These are phyloP conservation scores for Mus pahari DNA, from an alignment of 2,113 vertebrate genomes.

Conservation along the genomic window DNA sequence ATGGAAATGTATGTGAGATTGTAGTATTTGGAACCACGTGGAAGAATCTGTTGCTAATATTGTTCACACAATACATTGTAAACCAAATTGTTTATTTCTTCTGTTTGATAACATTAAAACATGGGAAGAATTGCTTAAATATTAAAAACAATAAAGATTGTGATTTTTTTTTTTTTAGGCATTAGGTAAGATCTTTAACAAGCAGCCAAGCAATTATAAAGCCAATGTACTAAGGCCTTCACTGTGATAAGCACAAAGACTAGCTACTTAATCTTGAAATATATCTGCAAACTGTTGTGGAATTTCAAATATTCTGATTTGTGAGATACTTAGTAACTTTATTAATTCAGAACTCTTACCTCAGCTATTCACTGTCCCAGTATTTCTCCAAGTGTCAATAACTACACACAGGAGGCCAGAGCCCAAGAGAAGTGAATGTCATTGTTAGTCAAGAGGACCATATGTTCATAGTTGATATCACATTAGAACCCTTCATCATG, in stretches of 20 bases:
- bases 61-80: slow-evolving; percentile 22
- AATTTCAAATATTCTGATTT: slow-evolving; percentile 21
- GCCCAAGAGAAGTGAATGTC: background rate
- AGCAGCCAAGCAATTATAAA: background rate
- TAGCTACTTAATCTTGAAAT: background rate
- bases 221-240: background rate
- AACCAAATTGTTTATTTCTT: background rate
- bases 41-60: slow-evolving; percentile 30
- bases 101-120: slow-evolving; percentile 34
- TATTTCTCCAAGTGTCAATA: background rate
- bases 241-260: background rate
- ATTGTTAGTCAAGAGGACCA: background rate
- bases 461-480: background rate
- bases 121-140: background rate
- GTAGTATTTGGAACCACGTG: background rate
- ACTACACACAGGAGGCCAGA: background rate
- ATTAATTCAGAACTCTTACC: slow-evolving; percentile 9
- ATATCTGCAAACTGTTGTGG: background rate
- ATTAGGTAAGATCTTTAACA: background rate
- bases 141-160: background rate
- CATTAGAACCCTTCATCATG: background rate
- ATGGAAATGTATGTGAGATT: slow-evolving; percentile 2
- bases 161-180: background rate
- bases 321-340: background rate
- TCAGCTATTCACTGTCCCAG: background rate